Evolutionary conservation across 1,140 invertebrate genomes (phyloP).

Genomic region (Papilio dardanus): DNA sequence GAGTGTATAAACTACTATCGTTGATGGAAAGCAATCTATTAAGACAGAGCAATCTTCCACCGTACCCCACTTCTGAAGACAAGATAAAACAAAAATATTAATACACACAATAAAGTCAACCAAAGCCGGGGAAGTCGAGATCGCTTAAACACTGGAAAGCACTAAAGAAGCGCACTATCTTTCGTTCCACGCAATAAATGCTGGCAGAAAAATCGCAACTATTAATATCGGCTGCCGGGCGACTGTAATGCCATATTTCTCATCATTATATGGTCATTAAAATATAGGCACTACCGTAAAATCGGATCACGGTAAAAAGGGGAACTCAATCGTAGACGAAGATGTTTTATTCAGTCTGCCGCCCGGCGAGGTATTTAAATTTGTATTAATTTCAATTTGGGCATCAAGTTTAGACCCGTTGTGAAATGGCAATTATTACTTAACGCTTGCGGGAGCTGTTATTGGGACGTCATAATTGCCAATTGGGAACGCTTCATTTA

Average conservation of each 20-base stretch:
- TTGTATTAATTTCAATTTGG: conserved; percentile 50
- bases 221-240: conserved; percentile 65
- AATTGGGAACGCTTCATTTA: background rate
- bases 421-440: conserved; percentile 43
- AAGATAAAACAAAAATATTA: conserved; percentile 38
- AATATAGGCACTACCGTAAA: conserved; percentile 56
- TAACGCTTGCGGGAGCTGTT: conserved; percentile 30
- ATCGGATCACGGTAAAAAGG: conserved; percentile 52
- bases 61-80: background rate
- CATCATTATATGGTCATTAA: conserved; percentile 79
- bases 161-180: conserved; percentile 52
- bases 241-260: conserved; percentile 77
- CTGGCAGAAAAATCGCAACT: conserved; percentile 69
- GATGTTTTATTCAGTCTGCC: conserved; percentile 56
- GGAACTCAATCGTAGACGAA: conserved; percentile 39
- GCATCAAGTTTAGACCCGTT: conserved; percentile 32
- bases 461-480: conserved; percentile 28
- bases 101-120: conserved; percentile 27
- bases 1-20: background rate
- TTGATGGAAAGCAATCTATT: conserved; percentile 24
- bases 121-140: conserved; percentile 35
- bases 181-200: conserved; percentile 54
- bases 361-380: conserved; percentile 45
- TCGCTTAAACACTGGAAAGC: conserved; percentile 48
- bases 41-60: conserved; percentile 4